Percentiles rank a stretch among this genome's conserved stretches.
Evolutionary conservation across 1,140 invertebrate genomes (phyloP).

Genomic region (Bombus huntii): DNA sequence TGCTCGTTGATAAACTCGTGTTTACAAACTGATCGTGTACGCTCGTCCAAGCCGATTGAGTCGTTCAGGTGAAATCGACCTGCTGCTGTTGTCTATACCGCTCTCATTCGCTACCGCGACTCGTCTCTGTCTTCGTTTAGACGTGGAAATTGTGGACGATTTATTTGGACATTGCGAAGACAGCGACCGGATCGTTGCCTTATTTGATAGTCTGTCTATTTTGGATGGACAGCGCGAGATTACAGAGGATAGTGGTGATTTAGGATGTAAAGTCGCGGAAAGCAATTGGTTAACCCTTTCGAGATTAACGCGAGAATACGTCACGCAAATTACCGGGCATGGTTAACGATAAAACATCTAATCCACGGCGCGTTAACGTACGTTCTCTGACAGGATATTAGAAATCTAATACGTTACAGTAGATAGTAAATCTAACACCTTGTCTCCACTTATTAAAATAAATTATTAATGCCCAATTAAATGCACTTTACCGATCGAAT

Average conservation of each 20-base stretch:
- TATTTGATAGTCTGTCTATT: not conserved
- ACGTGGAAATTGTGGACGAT: not conserved
- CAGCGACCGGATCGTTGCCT: not conserved
- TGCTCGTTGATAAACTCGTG: constrained; percentile 40
- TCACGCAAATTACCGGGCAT: not conserved
- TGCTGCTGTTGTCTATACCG: constrained; percentile 20
- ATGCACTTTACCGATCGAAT: not conserved
- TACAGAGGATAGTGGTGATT: not conserved
- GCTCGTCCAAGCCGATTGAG: constrained; percentile 51
- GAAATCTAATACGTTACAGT: too few species aligned
- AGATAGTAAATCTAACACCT: not conserved
- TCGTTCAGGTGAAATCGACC: constrained; percentile 45
- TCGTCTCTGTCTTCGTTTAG: not conserved
- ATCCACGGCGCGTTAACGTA: not conserved
- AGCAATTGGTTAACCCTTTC: not conserved
- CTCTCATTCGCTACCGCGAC: not conserved
- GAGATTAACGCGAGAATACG: not conserved
- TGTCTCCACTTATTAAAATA: not conserved
- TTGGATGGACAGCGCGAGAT: not conserved
- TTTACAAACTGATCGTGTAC: constrained; percentile 37
- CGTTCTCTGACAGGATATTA: not conserved
- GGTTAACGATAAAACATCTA: not conserved
- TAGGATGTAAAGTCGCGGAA: not conserved
- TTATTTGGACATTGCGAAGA: not conserved
- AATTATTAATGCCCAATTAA: not conserved